Percentiles rank a stretch among this genome's conserved stretches.
phyloP scores from a whole-genome alignment of 1,140 invertebrate species.

The Anthonomus grandis region DNA sequence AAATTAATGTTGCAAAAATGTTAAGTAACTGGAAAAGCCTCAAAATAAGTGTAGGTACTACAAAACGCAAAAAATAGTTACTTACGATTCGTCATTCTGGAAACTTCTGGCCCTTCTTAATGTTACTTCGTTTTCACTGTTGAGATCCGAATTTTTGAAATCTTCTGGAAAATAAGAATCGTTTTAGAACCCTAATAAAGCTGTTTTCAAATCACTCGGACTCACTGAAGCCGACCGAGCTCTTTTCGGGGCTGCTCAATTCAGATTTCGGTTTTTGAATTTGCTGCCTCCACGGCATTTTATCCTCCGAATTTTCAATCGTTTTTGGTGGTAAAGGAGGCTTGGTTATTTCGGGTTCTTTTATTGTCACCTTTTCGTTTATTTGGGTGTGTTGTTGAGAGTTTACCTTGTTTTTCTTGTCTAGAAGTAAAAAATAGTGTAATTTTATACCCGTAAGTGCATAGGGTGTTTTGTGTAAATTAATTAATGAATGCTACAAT shows the following conservation, averaged over 20 bases:
- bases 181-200: no score
- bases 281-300: constrained; percentile 60
- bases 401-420: constrained; percentile 64
- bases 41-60: no score
- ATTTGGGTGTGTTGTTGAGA: constrained; percentile 45
- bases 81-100: constrained; percentile 44
- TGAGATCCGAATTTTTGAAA: constrained; percentile 18
- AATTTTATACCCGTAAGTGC: no score
- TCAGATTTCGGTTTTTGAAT: constrained; percentile 46
- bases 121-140: constrained; percentile 41
- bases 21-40: no score
- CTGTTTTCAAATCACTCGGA: constrained; percentile 14
- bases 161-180: constrained; percentile 25
- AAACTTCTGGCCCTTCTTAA: constrained; percentile 37
- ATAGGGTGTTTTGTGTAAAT: no score
- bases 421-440: constrained; percentile 50
- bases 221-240: constrained; percentile 45
- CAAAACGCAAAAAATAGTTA: no score
- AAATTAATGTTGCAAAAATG: no score
- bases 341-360: constrained; percentile 21
- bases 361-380: constrained; percentile 23
- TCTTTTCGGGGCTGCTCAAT: constrained; percentile 44
- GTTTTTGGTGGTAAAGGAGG: constrained; percentile 25
- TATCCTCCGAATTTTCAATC: constrained; percentile 27
- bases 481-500: no score